Conservation (phyloP, 2,888 invertebrate species). For the Coelopa pilipes region DNA sequence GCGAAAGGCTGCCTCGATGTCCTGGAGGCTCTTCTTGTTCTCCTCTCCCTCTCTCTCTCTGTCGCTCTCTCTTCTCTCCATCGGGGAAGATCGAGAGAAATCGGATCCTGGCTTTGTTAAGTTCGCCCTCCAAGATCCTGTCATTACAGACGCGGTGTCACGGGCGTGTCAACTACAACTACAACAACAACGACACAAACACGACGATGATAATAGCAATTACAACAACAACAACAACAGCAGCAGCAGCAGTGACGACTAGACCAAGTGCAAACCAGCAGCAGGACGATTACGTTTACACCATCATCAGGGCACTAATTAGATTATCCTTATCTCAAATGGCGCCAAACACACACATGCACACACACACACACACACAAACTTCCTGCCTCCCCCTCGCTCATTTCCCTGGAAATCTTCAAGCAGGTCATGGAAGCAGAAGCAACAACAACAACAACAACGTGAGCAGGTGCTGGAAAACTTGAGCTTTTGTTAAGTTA, state of each 20-base stretch:
- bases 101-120: too few relatives aligned
- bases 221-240: background rate
- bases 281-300: slow-evolving; percentile 4
- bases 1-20: too few relatives aligned
- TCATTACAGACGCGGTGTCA: too few relatives aligned
- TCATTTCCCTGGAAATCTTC: background rate
- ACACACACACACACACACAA: background rate
- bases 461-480: background rate
- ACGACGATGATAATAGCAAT: background rate
- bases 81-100: too few relatives aligned
- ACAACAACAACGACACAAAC: too few relatives aligned
- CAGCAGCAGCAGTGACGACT: background rate
- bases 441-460: background rate
- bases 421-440: background rate
- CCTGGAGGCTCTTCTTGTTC: too few relatives aligned
- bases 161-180: too few relatives aligned
- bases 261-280: background rate
- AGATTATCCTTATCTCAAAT: slow-evolving; percentile 25
- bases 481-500: background rate
- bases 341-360: slow-evolving; percentile 16
- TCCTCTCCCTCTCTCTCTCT: too few relatives aligned
- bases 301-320: slow-evolving; percentile 19
- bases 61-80: too few relatives aligned
- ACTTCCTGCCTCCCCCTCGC: background rate
- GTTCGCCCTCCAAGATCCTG: too few relatives aligned